Evolutionary conservation across 2,797 vertebrate genomes (phyloP).

Genomic region (Poecilia velifera): DNA sequence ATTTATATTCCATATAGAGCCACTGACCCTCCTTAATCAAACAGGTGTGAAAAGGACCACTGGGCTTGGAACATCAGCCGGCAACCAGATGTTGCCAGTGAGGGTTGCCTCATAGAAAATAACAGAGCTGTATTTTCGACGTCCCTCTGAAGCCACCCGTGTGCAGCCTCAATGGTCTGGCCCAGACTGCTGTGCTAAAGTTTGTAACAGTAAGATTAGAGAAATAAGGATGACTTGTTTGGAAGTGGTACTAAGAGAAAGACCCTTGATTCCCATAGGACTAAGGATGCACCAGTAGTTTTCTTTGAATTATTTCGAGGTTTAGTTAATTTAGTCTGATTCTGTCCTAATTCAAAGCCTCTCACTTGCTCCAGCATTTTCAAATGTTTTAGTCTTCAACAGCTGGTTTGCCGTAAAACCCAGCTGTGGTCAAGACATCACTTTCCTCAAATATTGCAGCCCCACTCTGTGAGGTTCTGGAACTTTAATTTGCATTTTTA

Average conservation of each 20-base stretch:
- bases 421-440: conserved; percentile 1
- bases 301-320: neutral
- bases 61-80: neutral
- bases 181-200: neutral
- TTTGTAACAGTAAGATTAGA: neutral
- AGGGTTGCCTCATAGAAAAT: neutral
- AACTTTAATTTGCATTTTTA: neutral
- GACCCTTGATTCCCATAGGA: neutral
- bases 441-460: neutral
- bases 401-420: neutral
- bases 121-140: neutral
- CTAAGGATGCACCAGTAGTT: neutral
- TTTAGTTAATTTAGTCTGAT: neutral
- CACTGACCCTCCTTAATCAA: neutral
- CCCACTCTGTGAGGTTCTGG: neutral
- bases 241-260: neutral
- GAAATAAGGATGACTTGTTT: neutral
- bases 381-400: neutral
- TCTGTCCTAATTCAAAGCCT: neutral
- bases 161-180: neutral
- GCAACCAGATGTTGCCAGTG: neutral
- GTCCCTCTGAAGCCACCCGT: neutral
- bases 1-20: neutral
- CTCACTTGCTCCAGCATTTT: neutral
- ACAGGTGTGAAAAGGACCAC: neutral